A percentile compares a stretch with the other conserved stretches of the same genome.
Evolutionary conservation across 1,140 invertebrate genomes (phyloP).

Genomic region (Penaeus indicus): DNA sequence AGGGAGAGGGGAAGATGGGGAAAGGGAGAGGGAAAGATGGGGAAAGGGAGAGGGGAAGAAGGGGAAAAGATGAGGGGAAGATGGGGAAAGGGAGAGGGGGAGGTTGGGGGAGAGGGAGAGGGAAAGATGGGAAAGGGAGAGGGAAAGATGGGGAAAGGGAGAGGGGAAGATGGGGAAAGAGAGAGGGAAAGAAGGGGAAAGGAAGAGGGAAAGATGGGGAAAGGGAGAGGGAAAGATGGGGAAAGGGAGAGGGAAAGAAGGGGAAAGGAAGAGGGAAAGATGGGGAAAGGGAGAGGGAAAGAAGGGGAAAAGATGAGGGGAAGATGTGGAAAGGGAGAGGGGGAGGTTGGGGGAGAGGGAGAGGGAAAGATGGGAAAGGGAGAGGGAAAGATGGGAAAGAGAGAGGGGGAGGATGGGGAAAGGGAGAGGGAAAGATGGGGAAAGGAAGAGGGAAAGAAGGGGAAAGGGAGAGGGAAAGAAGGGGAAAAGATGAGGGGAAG

Average conservation of each 20-base stretch:
- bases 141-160: too few relatives aligned
- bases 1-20: neutral
- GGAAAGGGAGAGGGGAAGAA: too few relatives aligned
- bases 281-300: neutral
- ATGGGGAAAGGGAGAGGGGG: neutral
- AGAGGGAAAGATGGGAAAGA: neutral
- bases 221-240: slow-evolving; percentile 2
- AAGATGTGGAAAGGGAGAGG: neutral
- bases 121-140: too few relatives aligned
- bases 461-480: slow-evolving; percentile 1
- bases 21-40: too few relatives aligned
- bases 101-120: too few relatives aligned
- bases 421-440: neutral
- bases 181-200: too few relatives aligned
- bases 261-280: neutral
- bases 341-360: neutral
- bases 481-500: neutral
- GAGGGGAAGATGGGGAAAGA: too few relatives aligned
- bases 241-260: neutral
- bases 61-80: too few relatives aligned
- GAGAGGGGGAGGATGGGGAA: too few relatives aligned
- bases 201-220: neutral
- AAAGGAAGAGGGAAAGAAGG: neutral
- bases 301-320: neutral
- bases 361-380: neutral